These are phyloP conservation scores for Galendromus occidentalis DNA, from an alignment of 1,140 invertebrate genomes.

Conservation along the genomic window DNA sequence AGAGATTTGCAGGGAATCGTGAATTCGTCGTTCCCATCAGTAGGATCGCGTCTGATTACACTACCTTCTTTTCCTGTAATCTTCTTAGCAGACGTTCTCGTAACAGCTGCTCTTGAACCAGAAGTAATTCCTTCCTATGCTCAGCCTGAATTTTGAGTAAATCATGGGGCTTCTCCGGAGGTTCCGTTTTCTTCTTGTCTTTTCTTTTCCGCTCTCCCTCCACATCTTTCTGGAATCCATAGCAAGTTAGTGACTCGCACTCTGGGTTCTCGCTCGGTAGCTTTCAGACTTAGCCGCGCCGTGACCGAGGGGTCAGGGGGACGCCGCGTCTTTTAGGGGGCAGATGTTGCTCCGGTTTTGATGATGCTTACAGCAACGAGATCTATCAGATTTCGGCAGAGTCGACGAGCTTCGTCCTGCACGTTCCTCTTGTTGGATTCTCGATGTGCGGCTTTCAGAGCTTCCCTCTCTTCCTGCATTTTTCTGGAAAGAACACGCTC, in stretches of 20 bases:
- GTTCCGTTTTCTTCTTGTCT: too few relatives aligned
- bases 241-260: too few relatives aligned
- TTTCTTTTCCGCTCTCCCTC: too few relatives aligned
- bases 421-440: background rate
- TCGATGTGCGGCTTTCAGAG: background rate
- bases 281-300: too few relatives aligned
- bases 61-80: constrained; percentile 1
- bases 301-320: too few relatives aligned
- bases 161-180: background rate
- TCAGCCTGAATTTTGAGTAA: background rate
- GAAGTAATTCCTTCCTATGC: background rate
- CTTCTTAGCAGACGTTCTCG: background rate
- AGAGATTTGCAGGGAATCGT: too few relatives aligned
- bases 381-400: background rate
- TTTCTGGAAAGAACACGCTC: background rate
- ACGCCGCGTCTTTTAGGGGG: too few relatives aligned
- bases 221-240: too few relatives aligned
- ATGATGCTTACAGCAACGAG: background rate
- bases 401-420: background rate
- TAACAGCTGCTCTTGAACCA: background rate
- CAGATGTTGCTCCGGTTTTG: too few relatives aligned
- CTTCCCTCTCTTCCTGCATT: constrained; percentile 8
- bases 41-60: too few relatives aligned
- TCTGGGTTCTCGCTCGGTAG: too few relatives aligned
- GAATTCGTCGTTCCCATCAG: too few relatives aligned